Conservation (phyloP, 2,113 vertebrate genomes). For the Octodon degus region DNA sequence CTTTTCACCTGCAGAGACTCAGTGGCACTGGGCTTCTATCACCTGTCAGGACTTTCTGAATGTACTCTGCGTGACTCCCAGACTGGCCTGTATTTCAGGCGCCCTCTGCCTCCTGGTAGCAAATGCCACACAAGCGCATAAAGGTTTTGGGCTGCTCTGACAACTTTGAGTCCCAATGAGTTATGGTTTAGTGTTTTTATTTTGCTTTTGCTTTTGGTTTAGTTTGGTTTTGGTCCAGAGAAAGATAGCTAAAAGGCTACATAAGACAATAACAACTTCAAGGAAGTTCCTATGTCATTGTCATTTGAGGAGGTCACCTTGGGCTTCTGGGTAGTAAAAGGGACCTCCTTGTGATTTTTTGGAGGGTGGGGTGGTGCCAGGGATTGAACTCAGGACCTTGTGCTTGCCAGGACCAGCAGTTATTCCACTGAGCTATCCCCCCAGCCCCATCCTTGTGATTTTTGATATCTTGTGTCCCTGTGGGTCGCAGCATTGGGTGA, state of each 20-base stretch:
- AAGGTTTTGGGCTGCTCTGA: conserved; percentile 22
- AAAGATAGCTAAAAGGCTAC: not conserved
- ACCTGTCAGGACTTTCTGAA: not conserved
- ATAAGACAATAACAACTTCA: not conserved
- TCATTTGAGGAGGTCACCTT: not conserved
- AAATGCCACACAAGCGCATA: not conserved
- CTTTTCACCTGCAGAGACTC: not conserved
- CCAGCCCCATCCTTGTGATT: not conserved
- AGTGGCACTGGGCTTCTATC: not conserved
- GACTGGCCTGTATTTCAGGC: not conserved
- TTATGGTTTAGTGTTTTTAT: not conserved
- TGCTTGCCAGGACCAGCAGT: no score
- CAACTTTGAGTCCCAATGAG: not conserved
- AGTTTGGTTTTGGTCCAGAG: not conserved
- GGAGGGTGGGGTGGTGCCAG: no score
- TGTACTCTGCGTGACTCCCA: not conserved
- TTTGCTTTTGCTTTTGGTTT: not conserved
- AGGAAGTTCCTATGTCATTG: not conserved
- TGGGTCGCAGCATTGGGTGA: not conserved
- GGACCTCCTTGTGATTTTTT: not conserved
- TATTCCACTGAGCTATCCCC: no score
- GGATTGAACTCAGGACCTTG: no score
- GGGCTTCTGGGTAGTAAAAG: not conserved
- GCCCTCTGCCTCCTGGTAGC: not conserved
- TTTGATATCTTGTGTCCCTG: not conserved